Percentiles rank a stretch among this genome's conserved stretches.
These are phyloP conservation scores for Nycticryphes semicollaris DNA, from an alignment of 2,113 vertebrate species.

Conservation along the genomic window DNA sequence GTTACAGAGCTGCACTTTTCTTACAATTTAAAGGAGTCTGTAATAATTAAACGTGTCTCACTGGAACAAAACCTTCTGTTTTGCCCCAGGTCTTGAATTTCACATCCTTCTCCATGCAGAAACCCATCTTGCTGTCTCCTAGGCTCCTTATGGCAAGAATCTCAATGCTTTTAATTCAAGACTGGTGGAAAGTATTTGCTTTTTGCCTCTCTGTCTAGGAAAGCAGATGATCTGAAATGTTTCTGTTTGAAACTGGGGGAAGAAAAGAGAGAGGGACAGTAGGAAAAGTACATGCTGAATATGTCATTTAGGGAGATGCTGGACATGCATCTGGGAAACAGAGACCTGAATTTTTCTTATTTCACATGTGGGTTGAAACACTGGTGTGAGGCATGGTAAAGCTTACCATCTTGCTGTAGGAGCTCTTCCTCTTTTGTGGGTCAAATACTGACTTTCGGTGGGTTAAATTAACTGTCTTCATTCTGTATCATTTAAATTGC, in stretches of 20 bases:
- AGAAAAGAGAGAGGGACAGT: background rate
- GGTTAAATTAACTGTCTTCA: background rate
- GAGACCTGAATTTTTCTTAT: background rate
- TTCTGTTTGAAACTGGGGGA: background rate
- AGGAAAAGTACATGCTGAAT: background rate
- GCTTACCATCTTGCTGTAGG: accelerated
- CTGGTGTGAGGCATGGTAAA: background rate
- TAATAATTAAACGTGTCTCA: background rate
- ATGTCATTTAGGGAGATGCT: background rate
- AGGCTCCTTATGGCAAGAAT: background rate
- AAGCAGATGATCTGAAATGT: background rate
- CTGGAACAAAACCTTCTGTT: background rate
- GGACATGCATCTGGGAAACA: background rate
- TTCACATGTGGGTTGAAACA: background rate
- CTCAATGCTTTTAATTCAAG: background rate
- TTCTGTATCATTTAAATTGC: background rate
- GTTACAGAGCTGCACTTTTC: background rate
- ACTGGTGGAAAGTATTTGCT: background rate
- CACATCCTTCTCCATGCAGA: background rate
- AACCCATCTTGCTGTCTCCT: background rate
- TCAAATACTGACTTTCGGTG: background rate
- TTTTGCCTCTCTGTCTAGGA: background rate
- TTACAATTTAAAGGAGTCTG: background rate
- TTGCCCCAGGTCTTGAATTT: background rate
- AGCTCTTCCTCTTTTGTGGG: background rate